Conservation (phyloP, 2,113 vertebrate species). For the Notechis scutatus region DNA sequence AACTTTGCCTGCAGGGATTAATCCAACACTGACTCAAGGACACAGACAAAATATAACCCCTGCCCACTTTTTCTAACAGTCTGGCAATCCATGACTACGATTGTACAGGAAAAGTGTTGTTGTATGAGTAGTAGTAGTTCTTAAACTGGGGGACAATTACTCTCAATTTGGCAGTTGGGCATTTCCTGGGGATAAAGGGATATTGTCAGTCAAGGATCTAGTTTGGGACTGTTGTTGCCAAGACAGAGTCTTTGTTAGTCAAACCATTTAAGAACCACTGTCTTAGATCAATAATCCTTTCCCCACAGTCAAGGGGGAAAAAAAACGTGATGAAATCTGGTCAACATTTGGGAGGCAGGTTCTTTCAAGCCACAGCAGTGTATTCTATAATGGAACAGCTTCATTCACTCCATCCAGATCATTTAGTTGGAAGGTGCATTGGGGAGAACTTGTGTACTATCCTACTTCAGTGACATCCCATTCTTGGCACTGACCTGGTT, state of each 20-base stretch:
- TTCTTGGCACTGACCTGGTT: not conserved
- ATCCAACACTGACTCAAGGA: not conserved
- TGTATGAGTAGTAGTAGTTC: not conserved
- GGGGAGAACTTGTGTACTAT: not conserved
- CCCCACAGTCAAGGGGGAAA: not conserved
- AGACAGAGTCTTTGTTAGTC: not conserved
- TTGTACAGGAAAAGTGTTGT: not conserved
- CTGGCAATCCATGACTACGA: not conserved
- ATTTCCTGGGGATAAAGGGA: not conserved
- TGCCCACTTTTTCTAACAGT: not conserved
- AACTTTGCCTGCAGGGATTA: not conserved
- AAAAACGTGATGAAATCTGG: not conserved
- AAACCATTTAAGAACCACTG: not conserved
- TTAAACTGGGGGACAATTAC: not conserved
- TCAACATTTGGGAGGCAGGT: not conserved
- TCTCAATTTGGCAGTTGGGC: not conserved
- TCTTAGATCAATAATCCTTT: not conserved
- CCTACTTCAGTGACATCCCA: not conserved
- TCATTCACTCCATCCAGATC: not conserved
- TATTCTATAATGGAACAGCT: not conserved
- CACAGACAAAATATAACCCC: not conserved
- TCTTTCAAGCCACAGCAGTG: not conserved
- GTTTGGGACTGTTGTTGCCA: not conserved
- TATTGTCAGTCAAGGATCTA: not conserved
- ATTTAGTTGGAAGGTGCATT: not conserved